Evolutionary conservation across 1,140 invertebrate species (phyloP).

Genomic region (Magallana ariakensis): DNA sequence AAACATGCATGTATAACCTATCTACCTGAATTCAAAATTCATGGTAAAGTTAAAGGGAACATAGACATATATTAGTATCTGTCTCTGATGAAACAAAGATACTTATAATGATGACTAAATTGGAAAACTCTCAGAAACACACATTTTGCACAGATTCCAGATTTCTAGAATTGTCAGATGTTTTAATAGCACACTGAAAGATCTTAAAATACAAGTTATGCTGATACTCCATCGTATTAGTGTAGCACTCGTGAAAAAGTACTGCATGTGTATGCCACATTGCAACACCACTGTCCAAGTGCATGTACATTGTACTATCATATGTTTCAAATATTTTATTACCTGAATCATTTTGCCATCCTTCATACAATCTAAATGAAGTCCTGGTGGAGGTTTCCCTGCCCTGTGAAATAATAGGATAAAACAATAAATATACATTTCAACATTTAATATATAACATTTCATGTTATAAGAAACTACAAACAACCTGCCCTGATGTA

Average conservation of each 20-base stretch:
- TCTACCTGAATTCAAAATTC: no score
- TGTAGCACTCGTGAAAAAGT: slow-evolving; percentile 53
- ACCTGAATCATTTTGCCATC: slow-evolving; percentile 96
- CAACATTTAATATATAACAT: no score
- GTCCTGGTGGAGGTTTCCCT: slow-evolving; percentile 95
- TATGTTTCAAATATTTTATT: slow-evolving; percentile 54
- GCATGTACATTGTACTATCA: not conserved
- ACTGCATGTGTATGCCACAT: not conserved
- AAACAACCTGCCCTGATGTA: no score
- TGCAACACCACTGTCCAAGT: slow-evolving; percentile 23
- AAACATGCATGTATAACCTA: no score
- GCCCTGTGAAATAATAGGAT: slow-evolving; percentile 85
- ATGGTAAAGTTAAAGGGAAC: no score
- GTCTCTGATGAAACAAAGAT: no score
- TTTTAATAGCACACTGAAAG: slow-evolving; percentile 43
- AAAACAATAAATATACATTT: no score
- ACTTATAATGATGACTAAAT: no score
- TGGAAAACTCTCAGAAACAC: no score
- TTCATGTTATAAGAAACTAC: no score
- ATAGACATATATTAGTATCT: no score
- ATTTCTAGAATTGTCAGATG: not conserved
- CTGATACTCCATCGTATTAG: slow-evolving; percentile 24
- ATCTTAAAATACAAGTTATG: slow-evolving; percentile 40
- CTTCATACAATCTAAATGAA: slow-evolving; percentile 98
- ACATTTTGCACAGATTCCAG: no score